Base-by-base conservation (phyloP, 2,888 invertebrate species). In the Agrotis segetum region DNA sequence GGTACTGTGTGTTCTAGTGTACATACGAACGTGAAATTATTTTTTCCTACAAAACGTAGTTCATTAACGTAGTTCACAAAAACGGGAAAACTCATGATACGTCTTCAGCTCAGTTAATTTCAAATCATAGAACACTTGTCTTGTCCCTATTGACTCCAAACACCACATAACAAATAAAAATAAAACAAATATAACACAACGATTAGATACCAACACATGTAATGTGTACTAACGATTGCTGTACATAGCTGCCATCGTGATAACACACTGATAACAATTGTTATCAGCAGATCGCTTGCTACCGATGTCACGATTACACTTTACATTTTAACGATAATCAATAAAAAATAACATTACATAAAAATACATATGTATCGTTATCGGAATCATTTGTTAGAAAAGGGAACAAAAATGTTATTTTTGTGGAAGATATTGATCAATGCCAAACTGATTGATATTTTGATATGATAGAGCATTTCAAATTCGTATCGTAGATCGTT, bases 241-340 rank as follows among this genome's bases (percentile, higher is more conserved):
- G 79, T 77, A 11, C 40, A 40, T 40, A 66, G 56, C 68, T 40
- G 19, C 56, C 66, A 84, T 85, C 78, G 59, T 59, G 84, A 84
- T 85, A 81, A 64, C 55, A 65, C 24, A 5, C 2, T 61, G 82
- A 80, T 84, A 78, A 82, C 58, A 50, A 46, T 52, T 14, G 21
- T 67, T 85, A 84, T 84, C 84, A 62, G n/a, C 17, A 76, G 84
- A 85, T 85, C 84, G 69, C 62, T 71, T 66, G 86, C 84, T 83
- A 84, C 84, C 74, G 82, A 82, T 85, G 77, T 79, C 52, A 24
- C 60, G 86, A 85, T 85, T 81, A 52, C 17, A 61, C 16, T 71
- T 67, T 74, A 76, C 78, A 67, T 60, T 71, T 77, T 64, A 50
- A 63, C 66, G 63, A 78, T 79, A 59, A 66, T 74, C 59, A 59